Percentiles rank a stretch among this genome's conserved stretches.
These are phyloP conservation scores for Melipona beecheii DNA, from an alignment of 2,888 invertebrate genomes.

Conservation along the genomic window DNA sequence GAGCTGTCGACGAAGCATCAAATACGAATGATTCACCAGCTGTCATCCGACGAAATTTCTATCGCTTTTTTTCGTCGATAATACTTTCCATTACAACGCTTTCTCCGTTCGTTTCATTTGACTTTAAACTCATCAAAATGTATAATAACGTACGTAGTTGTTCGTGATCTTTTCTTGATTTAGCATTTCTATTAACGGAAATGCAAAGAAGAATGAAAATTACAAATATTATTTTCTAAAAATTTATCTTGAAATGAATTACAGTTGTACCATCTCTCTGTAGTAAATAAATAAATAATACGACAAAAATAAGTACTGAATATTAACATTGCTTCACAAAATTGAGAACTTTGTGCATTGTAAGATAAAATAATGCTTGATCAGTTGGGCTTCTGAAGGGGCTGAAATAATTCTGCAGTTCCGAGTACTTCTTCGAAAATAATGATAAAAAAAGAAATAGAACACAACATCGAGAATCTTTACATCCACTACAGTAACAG, in stretches of 20 bases:
- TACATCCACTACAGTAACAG: neutral
- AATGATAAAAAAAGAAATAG: neutral
- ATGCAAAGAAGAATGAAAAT: neutral
- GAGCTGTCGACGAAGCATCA: conserved; percentile 39
- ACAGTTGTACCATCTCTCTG: no score
- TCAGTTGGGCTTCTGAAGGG: no score
- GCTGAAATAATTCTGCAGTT: neutral
- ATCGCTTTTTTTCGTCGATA: neutral
- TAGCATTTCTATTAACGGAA: no score
- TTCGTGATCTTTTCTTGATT: no score
- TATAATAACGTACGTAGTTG: no score
- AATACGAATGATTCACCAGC: conserved; percentile 43
- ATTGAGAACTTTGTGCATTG: no score
- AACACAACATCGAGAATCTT: neutral
- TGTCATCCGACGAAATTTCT: neutral
- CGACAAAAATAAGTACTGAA: no score
- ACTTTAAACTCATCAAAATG: neutral
- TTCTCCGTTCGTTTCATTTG: neutral
- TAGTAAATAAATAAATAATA: no score
- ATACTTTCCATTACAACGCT: neutral
- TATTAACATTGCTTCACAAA: no score
- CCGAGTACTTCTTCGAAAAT: neutral
- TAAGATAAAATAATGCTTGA: no score
- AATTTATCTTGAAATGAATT: no score
- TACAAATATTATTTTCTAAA: no score